phyloP scores from a whole-genome alignment of 2,888 invertebrate species.

The Dynastes hyllus region DNA sequence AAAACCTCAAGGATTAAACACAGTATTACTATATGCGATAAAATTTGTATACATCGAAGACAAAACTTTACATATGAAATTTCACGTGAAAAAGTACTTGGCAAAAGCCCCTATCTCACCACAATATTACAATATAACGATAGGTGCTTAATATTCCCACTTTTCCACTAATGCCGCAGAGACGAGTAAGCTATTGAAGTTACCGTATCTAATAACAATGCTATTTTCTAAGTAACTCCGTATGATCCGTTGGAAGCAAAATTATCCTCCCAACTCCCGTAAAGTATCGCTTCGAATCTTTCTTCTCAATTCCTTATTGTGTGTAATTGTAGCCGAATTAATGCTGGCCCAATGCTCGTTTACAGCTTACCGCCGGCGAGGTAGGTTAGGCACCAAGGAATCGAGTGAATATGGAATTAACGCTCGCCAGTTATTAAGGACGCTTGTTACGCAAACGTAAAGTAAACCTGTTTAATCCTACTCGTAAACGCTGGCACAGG shows the following conservation, averaged over 20 bases:
- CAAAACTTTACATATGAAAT: no score
- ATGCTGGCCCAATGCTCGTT: constrained; percentile 38
- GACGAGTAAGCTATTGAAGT: neutral
- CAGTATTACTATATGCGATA: no score
- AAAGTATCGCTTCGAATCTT: neutral
- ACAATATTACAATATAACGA: no score
- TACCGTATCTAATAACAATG: constrained; percentile 16
- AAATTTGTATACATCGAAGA: no score
- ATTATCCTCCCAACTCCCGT: neutral
- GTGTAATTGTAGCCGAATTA: constrained; percentile 34
- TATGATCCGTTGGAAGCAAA: neutral
- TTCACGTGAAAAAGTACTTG: no score
- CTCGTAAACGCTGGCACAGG: constrained; percentile 54
- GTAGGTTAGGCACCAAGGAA: constrained; percentile 29
- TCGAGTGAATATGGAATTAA: constrained; percentile 47
- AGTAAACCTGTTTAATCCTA: constrained; percentile 59
- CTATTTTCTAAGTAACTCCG: constrained; percentile 8
- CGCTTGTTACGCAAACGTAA: constrained; percentile 61
- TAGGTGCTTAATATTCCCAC: neutral
- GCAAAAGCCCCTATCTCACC: no score
- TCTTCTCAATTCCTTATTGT: constrained; percentile 38
- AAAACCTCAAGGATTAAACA: no score
- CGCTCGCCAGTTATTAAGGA: constrained; percentile 50
- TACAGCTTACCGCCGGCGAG: constrained; percentile 32
- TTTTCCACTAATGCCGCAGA: neutral